Base-by-base conservation (phyloP, 2,113 vertebrate species). In the Acanthochromis polyacanthus region DNA sequence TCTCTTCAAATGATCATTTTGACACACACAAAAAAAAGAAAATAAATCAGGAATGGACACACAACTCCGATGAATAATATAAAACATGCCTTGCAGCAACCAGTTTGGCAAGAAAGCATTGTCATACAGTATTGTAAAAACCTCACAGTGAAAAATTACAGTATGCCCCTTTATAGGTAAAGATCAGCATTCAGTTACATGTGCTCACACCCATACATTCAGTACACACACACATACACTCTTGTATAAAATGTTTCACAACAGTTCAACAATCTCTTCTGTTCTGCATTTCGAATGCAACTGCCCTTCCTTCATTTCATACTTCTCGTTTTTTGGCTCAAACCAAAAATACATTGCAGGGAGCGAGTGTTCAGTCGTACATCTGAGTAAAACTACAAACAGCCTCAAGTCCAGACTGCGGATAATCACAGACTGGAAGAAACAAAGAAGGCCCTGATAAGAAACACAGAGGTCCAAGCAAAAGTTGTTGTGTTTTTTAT, bases 81-180 rank as follows among this genome's bases (percentile, higher is more conserved):
- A 90, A 92, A 92, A 91, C 86, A 89, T 91, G 92, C 85, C 87
- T 89, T 50, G 77, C 81, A 92, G 89, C 85, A 86, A 90, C 85
- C 80, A 78, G 88, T 94, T 93, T 93, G 92, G 93, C 93, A 93
- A 92, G 87, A 91, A 93, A 94, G 80, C 75, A 88, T 85, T 85
- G 69, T 93, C 82, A 75, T 93, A 87, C 9, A 89, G 81, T 86
- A 87, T 94, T 83, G 70, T 89, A 93, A 89, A 94, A 93, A 92
- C 80, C 89, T 94, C 93, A 95, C 93, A 95, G 93, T 95, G 93
- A 94, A 92, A 88, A 91, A 88, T 92, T 90, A 89, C 73, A 78
- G 81, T 88, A 86, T 88, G 87, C 89, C 88, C 89, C 85, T 91
- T 89, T 74, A 88, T 63, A 88, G 83, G 87, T 83, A 86, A 88